A percentile compares a stretch with the other conserved stretches of the same genome.
phyloP scores from a whole-genome alignment of 2,888 invertebrate species.

The Panopea generosa region DNA sequence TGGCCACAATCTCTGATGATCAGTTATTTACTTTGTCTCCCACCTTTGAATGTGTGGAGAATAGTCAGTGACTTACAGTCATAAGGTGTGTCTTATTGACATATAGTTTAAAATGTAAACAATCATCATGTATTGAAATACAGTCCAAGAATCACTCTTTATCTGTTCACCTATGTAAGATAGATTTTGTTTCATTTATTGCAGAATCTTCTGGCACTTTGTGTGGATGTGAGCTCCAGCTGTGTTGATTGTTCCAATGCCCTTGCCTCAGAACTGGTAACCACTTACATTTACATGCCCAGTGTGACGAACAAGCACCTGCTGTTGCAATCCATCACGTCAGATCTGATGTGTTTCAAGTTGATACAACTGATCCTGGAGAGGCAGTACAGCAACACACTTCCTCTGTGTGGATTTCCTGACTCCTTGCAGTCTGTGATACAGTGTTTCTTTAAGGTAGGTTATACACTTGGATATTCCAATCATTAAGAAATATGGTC shows the following conservation, averaged over 20 bases:
- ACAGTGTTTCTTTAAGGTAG: conserved; percentile 62
- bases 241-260: conserved; percentile 65
- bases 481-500: no score
- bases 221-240: conserved; percentile 65
- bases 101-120: no score
- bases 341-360: conserved; percentile 66
- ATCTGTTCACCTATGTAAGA: no score
- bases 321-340: conserved; percentile 64
- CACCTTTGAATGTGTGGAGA: no score
- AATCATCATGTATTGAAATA: no score
- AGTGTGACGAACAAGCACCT: conserved; percentile 60
- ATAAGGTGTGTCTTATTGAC: no score
- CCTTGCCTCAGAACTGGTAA: conserved; percentile 60
- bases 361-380: conserved; percentile 65
- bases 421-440: conserved; percentile 58
- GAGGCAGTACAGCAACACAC: conserved; percentile 56
- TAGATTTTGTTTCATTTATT: no score
- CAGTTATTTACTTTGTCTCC: no score
- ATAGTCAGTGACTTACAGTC: no score
- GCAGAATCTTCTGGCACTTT: conserved; percentile 64
- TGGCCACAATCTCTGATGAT: no score
- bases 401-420: conserved; percentile 64
- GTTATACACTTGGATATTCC: no score
- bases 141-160: no score
- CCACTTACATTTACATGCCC: conserved; percentile 67